Evolutionary conservation across 2,797 vertebrate genomes (phyloP).

Genomic region (Bucorvus abyssinicus): DNA sequence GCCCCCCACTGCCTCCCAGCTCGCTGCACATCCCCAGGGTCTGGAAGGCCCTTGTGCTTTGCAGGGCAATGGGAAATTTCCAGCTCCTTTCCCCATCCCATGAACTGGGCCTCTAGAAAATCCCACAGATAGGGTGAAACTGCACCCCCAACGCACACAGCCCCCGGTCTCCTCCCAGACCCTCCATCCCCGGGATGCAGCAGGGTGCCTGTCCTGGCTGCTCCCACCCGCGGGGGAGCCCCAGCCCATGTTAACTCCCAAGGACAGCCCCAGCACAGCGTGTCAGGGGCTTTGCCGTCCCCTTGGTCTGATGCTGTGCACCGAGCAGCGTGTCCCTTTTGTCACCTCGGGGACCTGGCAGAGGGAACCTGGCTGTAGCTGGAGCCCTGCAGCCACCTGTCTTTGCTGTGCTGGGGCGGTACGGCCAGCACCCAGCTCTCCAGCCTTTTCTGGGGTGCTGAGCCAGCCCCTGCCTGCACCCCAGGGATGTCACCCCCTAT

Average conservation of each 20-base stretch:
- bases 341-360: neutral
- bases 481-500: accelerated
- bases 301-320: neutral
- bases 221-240: neutral
- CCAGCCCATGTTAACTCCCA: accelerated
- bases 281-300: accelerated
- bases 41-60: neutral
- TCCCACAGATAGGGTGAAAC: neutral
- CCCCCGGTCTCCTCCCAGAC: neutral
- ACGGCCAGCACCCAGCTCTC: accelerated
- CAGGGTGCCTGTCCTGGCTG: neutral
- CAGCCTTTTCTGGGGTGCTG: neutral
- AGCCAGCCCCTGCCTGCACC: neutral
- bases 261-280: neutral
- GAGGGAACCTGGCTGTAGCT: accelerated
- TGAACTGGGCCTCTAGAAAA: neutral
- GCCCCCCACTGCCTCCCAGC: neutral
- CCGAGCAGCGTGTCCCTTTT: neutral
- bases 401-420: accelerated
- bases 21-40: neutral
- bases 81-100: neutral
- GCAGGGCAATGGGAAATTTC: neutral
- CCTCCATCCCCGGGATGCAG: accelerated
- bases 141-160: accelerated
- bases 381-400: neutral